A percentile compares a stretch with the other conserved stretches of the same genome.
phyloP scores from a whole-genome alignment of 23 tunicate species.

The Oikopleura albicans region DNA sequence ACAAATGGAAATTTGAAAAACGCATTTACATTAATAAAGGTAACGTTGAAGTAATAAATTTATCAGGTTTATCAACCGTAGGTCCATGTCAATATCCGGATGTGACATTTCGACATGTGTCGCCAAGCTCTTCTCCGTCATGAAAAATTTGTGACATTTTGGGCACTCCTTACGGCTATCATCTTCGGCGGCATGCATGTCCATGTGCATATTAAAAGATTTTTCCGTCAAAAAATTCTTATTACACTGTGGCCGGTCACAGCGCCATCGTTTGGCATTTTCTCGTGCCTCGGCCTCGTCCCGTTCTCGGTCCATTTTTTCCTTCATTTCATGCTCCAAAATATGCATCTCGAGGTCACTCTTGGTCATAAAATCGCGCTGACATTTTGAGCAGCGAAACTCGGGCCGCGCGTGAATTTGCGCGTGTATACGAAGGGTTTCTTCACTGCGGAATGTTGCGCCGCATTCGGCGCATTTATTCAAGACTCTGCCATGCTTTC shows the following conservation, averaged over 20 bases:
- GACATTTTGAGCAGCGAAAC: background rate
- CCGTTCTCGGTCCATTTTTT: background rate
- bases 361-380: background rate
- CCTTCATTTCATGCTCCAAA: background rate
- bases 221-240: background rate
- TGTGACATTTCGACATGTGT: background rate
- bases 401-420: background rate
- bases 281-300: background rate
- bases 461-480: background rate
- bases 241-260: background rate
- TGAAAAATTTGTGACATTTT: background rate
- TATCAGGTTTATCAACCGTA: too few relatives aligned
- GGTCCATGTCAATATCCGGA: background rate
- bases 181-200: constrained; percentile 16
- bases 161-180: background rate
- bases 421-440: background rate
- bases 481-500: background rate
- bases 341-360: background rate
- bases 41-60: too few relatives aligned
- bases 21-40: too few relatives aligned
- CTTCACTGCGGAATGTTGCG: background rate
- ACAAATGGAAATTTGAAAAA: too few relatives aligned
- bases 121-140: background rate
- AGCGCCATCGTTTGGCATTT: background rate
- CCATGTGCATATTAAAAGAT: constrained; percentile 8